Percentiles rank a stretch among this genome's conserved stretches.
These are phyloP conservation scores for Synergus gifuensis DNA, from an alignment of 2,888 invertebrate genomes.

Conservation along the genomic window DNA sequence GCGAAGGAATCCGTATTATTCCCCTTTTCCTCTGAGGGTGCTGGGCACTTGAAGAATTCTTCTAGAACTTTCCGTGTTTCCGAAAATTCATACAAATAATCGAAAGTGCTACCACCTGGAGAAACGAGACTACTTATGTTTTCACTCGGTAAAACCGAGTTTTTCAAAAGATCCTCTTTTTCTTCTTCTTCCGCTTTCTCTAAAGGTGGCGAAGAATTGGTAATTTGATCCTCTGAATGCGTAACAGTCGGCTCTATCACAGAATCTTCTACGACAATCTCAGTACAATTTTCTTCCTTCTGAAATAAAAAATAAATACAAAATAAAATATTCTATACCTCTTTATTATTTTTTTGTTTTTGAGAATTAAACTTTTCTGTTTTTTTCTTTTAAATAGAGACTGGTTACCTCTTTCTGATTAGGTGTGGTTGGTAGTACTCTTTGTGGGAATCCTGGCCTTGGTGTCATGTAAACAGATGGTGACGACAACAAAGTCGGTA, in stretches of 20 bases:
- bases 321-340: not conserved
- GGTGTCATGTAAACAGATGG: constrained; percentile 86
- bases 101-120: constrained; percentile 82
- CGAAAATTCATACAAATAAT: constrained; percentile 94
- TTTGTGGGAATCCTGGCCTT: constrained; percentile 92
- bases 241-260: constrained; percentile 65
- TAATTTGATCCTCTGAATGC: constrained; percentile 59
- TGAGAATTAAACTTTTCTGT: not conserved
- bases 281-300: constrained; percentile 70
- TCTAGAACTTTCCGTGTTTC: constrained; percentile 95
- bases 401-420: constrained; percentile 72
- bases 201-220: constrained; percentile 45
- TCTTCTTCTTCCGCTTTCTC: constrained; percentile 57
- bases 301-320: constrained; percentile 47
- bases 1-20: constrained; percentile 72
- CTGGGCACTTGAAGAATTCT: constrained; percentile 93
- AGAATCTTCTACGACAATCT: constrained; percentile 66
- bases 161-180: constrained; percentile 60
- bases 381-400: not conserved
- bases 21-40: constrained; percentile 82
- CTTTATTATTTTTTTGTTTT: not conserved
- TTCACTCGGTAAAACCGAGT: constrained; percentile 68
- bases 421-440: constrained; percentile 78
- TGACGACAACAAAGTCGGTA: constrained; percentile 81
- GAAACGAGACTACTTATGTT: constrained; percentile 74